phyloP scores from a whole-genome alignment of 2,113 vertebrate species.

The Callospermophilus lateralis region DNA sequence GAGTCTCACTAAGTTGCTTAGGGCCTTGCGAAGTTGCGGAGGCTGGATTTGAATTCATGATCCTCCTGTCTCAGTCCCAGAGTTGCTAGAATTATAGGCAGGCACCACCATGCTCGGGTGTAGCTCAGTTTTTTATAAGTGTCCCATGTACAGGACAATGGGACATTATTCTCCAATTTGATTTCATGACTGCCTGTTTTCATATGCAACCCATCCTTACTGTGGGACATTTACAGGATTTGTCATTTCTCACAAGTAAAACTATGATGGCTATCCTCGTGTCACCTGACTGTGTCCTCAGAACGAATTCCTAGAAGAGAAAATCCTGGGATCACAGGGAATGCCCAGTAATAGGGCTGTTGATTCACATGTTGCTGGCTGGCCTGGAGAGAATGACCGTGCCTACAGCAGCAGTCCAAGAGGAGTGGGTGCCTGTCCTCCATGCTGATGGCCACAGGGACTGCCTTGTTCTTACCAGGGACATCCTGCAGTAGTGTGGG shows the following conservation, averaged over 20 bases:
- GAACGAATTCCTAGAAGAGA: neutral
- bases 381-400: neutral
- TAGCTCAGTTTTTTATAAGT: neutral
- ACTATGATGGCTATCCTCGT: neutral
- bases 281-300: neutral
- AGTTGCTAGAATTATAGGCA: too few relatives aligned
- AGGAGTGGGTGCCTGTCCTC: neutral
- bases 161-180: neutral
- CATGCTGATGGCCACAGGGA: rapidly evolving
- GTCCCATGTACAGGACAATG: neutral
- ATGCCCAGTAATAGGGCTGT: too few relatives aligned
- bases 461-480: neutral
- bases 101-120: too few relatives aligned
- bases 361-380: neutral
- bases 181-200: neutral
- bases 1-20: too few relatives aligned
- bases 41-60: too few relatives aligned
- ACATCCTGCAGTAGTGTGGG: neutral
- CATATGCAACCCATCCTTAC: neutral
- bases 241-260: neutral
- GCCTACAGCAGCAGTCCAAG: neutral
- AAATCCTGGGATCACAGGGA: neutral
- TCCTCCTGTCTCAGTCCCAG: too few relatives aligned
- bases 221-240: neutral
- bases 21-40: too few relatives aligned